Conservation (phyloP, 2,888 invertebrate species). For the Phengaris arion region DNA sequence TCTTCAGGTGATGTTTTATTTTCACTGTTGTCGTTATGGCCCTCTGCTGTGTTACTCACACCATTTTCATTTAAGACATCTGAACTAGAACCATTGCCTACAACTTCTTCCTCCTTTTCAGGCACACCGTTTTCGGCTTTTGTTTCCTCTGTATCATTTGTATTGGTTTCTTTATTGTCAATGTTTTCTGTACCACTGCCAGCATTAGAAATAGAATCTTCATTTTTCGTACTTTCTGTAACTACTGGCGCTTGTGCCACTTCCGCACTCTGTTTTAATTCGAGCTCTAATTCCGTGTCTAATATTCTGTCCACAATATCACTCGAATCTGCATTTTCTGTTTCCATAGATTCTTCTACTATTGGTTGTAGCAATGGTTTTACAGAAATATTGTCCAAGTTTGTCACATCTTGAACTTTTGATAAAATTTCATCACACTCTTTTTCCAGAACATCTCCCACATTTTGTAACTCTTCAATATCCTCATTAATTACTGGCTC, state of each 20-base stretch:
- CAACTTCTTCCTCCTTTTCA: neutral
- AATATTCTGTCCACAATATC: constrained; percentile 68
- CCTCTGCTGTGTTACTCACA: constrained; percentile 5
- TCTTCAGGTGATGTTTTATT: constrained; percentile 36
- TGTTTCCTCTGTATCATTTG: constrained; percentile 33
- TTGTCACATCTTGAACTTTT: constrained; percentile 71
- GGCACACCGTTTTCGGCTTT: constrained; percentile 13
- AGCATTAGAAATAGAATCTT: constrained; percentile 34
- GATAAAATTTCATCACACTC: constrained; percentile 74
- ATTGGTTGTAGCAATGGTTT: constrained; percentile 65
- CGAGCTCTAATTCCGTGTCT: constrained; percentile 63
- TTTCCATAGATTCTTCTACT: constrained; percentile 64
- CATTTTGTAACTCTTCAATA: constrained; percentile 64
- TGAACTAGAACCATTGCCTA: neutral
- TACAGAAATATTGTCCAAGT: constrained; percentile 62
- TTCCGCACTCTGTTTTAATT: constrained; percentile 56
- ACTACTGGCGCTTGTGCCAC: constrained; percentile 42
- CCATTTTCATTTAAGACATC: constrained; percentile 13
- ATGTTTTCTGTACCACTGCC: constrained; percentile 27
- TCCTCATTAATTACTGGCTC: constrained; percentile 58
- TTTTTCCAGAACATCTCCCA: constrained; percentile 67
- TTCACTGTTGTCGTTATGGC: constrained; percentile 30
- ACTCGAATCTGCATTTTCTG: constrained; percentile 61
- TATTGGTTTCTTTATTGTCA: constrained; percentile 33
- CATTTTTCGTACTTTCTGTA: constrained; percentile 34